Percentiles rank a stretch among this genome's conserved stretches.
These are phyloP conservation scores for Trachymyrmex cornetzi DNA, from an alignment of 1,140 invertebrate species.

Conservation along the genomic window DNA sequence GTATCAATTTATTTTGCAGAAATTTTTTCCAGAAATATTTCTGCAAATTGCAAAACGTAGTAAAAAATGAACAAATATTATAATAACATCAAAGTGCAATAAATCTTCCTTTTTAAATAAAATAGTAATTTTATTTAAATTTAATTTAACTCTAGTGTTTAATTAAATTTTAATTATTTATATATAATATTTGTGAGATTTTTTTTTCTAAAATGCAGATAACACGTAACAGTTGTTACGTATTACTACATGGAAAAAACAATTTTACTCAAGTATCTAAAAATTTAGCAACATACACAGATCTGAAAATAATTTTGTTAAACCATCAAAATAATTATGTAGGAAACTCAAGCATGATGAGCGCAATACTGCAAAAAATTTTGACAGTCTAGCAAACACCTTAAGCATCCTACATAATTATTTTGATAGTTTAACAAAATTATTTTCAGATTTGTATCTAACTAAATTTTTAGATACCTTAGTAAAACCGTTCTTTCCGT, in stretches of 20 bases:
- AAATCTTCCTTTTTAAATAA: background rate
- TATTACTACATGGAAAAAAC: background rate
- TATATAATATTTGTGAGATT: background rate
- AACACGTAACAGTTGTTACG: background rate
- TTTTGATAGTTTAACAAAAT: no score
- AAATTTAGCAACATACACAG: no score
- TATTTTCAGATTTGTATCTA: no score
- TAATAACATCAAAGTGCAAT: background rate
- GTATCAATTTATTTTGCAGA: slow-evolving; percentile 30
- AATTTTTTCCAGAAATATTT: slow-evolving; percentile 17
- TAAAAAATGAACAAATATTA: background rate
- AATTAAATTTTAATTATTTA: slow-evolving; percentile 1
- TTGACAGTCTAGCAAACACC: no score
- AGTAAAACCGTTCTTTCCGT: no score
- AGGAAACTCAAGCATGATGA: no score
- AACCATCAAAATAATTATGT: no score
- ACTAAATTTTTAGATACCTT: no score
- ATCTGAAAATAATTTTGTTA: no score
- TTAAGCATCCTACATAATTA: no score
- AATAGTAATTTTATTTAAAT: slow-evolving; percentile 15
- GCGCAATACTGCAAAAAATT: no score
- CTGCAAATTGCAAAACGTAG: background rate
- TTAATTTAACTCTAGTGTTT: background rate
- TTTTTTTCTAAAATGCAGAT: background rate
- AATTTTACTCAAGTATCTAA: no score